These are phyloP conservation scores for Trichoplax adhaerens DNA, from an alignment of 37 sponge, comb jelly and placozoan genomes.

Conservation along the genomic window DNA sequence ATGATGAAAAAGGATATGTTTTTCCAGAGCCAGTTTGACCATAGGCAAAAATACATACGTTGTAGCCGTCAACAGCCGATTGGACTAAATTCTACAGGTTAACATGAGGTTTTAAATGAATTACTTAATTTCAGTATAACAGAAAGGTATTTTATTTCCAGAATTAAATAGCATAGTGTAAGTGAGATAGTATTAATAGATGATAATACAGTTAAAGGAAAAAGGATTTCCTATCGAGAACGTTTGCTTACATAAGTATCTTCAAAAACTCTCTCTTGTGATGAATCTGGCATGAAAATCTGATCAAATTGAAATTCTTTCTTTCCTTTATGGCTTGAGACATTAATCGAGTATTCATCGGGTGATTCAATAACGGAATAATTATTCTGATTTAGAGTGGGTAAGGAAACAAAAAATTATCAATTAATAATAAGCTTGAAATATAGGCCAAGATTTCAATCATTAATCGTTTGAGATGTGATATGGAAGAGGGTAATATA, in stretches of 20 bases:
- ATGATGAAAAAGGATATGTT: conserved; percentile 5
- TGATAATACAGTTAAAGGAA: no score
- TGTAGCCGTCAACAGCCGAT: conserved; percentile 53
- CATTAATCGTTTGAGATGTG: no score
- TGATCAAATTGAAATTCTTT: conserved; percentile 34
- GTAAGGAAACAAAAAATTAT: no score
- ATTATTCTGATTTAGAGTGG: conserved; percentile 1
- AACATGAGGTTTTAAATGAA: no score
- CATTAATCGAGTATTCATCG: conserved; percentile 33
- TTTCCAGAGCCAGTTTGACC: conserved; percentile 61
- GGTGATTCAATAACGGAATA: conserved; percentile 25
- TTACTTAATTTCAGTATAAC: no score
- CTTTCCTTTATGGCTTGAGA: conserved; percentile 20
- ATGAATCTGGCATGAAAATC: conserved; percentile 14
- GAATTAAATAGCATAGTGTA: no score
- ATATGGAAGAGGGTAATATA: no score
- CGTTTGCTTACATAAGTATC: conserved; percentile 13
- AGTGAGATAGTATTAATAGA: no score
- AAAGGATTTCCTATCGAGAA: no score
- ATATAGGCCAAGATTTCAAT: no score
- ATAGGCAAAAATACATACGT: conserved; percentile 53
- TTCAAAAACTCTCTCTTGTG: conserved; percentile 15
- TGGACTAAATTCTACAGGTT: conserved; percentile 13
- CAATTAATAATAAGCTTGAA: no score
- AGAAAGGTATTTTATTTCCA: no score